A percentile compares a stretch with the other conserved stretches of the same genome.
Conservation (phyloP, 2,888 invertebrate species). For the Stenurella melanura region DNA sequence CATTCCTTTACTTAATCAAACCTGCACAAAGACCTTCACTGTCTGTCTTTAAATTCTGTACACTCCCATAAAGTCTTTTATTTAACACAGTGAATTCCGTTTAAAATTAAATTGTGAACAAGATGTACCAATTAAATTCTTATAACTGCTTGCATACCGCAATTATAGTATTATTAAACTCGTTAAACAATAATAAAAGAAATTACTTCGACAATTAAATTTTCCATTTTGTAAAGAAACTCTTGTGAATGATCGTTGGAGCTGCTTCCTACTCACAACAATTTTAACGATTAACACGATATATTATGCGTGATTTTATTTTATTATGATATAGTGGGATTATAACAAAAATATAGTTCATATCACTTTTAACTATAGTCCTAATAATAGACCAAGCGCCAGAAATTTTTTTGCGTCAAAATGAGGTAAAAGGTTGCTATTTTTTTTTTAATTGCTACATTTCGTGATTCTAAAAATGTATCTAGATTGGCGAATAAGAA, state of each 20-base stretch:
- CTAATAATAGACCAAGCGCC: no score
- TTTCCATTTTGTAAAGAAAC: conserved; percentile 7
- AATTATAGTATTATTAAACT: conserved; percentile 17
- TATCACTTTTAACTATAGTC: no score
- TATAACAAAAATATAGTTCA: not conserved
- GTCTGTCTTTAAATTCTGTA: not conserved
- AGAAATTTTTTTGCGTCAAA: no score
- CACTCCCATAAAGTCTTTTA: conserved; percentile 3
- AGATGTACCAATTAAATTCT: conserved; percentile 20
- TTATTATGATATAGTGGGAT: not conserved
- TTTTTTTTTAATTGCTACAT: no score
- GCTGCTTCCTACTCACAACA: not conserved
- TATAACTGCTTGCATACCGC: conserved; percentile 12
- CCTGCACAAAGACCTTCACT: not conserved
- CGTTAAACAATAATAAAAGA: conserved; percentile 5
- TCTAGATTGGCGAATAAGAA: no score
- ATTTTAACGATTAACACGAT: not conserved
- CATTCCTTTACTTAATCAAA: not conserved
- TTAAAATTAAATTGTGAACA: conserved; percentile 8
- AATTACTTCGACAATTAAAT: conserved; percentile 12
- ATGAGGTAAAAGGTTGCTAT: no score
- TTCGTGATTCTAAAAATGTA: no score
- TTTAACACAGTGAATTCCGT: conserved; percentile 8
- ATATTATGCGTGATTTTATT: not conserved
- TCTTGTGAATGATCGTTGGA: not conserved